These are phyloP conservation scores for Eulithis prunata DNA, from an alignment of 2,888 invertebrate genomes.

Conservation along the genomic window DNA sequence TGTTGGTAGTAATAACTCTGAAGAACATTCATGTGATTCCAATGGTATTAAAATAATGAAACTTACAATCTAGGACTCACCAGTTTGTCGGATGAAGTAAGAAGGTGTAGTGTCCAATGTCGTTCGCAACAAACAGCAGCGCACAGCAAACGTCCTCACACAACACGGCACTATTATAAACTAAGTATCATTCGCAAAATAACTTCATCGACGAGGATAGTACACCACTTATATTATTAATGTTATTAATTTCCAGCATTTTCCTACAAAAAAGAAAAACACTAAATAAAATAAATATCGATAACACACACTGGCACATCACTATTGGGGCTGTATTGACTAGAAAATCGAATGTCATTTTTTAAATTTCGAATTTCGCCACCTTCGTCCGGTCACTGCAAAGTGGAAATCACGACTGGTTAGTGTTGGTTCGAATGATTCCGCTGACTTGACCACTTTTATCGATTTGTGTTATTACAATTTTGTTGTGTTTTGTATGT, in stretches of 20 bases:
- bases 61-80: conserved; percentile 51
- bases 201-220: conserved; percentile 81
- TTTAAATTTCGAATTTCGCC: conserved; percentile 78
- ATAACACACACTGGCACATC: conserved; percentile 74
- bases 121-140: conserved; percentile 62
- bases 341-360: conserved; percentile 60
- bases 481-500: conserved; percentile 62
- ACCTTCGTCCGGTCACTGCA: conserved; percentile 83
- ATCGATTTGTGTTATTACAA: conserved; percentile 62
- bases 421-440: conserved; percentile 65
- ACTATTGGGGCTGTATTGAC: conserved; percentile 58
- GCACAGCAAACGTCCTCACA: conserved; percentile 79
- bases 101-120: conserved; percentile 53
- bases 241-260: conserved; percentile 83
- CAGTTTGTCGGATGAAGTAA: conserved; percentile 50
- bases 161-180: conserved; percentile 77
- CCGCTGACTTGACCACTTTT: conserved; percentile 64
- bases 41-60: conserved; percentile 20
- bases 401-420: conserved; percentile 83
- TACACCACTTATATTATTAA: conserved; percentile 83
- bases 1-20: not conserved
- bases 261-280: conserved; percentile 82
- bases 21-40: conserved; percentile 33
- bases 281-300: conserved; percentile 64
- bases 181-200: conserved; percentile 82